These are phyloP conservation scores for Sebastes flavidus DNA, from an alignment of 2,797 vertebrate species.

Conservation along the genomic window DNA sequence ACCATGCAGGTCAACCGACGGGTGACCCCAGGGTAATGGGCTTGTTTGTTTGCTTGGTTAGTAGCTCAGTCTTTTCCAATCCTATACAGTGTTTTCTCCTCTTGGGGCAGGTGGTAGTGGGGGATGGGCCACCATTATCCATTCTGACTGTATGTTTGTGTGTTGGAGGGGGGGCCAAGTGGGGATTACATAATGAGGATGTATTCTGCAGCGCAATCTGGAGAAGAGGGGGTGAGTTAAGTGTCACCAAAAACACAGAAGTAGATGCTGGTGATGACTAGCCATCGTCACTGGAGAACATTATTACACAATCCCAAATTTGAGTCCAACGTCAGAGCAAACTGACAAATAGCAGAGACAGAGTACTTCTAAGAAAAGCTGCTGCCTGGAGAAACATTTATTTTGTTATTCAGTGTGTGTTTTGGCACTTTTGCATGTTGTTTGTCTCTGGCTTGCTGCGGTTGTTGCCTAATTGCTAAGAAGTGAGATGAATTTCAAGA, in stretches of 20 bases:
- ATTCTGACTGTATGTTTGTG: slow-evolving; percentile 3
- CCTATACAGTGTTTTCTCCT: slow-evolving; percentile 16
- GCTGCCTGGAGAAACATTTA: not conserved
- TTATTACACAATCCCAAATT: slow-evolving; percentile 2
- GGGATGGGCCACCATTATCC: slow-evolving; percentile 29
- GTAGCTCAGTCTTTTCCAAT: slow-evolving; percentile 41
- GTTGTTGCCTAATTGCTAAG: slow-evolving; percentile 31
- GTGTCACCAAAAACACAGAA: not conserved
- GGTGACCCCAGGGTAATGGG: not conserved
- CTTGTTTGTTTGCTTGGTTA: slow-evolving; percentile 16
- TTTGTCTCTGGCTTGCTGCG: slow-evolving; percentile 2
- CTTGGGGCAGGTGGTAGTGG: slow-evolving; percentile 40
- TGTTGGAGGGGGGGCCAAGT: not conserved
- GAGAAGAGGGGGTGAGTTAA: not conserved
- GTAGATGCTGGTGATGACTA: not conserved
- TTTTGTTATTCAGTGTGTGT: not conserved
- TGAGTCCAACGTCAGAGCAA: not conserved
- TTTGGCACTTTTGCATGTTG: slow-evolving; percentile 1
- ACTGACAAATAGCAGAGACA: not conserved
- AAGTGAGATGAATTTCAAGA: slow-evolving; percentile 49
- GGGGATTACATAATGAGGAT: slow-evolving; percentile 63
- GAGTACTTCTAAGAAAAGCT: slow-evolving; percentile 15
- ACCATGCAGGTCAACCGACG: not conserved
- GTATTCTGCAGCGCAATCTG: slow-evolving; percentile 2
- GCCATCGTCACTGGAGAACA: not conserved